Base-by-base conservation (phyloP, 2,797 vertebrate genomes). In the Lateolabrax maculatus region DNA sequence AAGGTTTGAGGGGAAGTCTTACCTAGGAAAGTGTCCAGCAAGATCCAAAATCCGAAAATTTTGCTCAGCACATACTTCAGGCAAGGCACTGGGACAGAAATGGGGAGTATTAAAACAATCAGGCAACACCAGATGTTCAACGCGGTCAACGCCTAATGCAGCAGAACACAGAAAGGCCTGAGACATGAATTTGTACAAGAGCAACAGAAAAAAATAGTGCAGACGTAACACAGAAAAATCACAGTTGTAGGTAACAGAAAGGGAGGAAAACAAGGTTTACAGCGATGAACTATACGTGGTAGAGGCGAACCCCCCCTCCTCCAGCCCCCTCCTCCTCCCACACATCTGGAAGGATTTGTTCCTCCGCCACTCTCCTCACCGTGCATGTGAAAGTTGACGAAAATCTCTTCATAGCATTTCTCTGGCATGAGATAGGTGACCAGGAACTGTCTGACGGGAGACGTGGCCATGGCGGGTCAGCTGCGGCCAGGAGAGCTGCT, bases 21-120 rank as follows among this genome's bases (percentile, higher is more conserved):
- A 98, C 97, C 96, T 43, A 97, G 75, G 23, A 97, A 85, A 2
- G 94, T 90, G 43, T 96, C 96, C 36, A 96, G 88, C 16, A 98
- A 70, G 71, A 97, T 95, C 84, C 92, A 95, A 31, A 96, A 67
- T 2, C 96, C 96, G 29, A 95, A 81, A 1, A 70, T 65, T 87
- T 95, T 97, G 80, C 93, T 97, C 75, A 97, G 76, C 2, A 96
- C 72, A 53, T 96, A 91, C 89, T 90, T 96, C 37, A 97, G 79
- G 75, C 97, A 98, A 0, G 96, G 94, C 58, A 94, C 97, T 97
- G 77, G 11, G 48, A 73, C 16, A 79, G 0, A 37, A 43, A 64
- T 0, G 34, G 64, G 10, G 52, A 2, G 21, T 4, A 16, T 48
- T 41, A 27, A 55, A 49, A 51, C 5, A 11, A 6, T 1, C 21